Percentiles rank a stretch among this genome's conserved stretches.
Conservation (phyloP, 1,140 invertebrate species). For the Heliothis subflexa region DNA sequence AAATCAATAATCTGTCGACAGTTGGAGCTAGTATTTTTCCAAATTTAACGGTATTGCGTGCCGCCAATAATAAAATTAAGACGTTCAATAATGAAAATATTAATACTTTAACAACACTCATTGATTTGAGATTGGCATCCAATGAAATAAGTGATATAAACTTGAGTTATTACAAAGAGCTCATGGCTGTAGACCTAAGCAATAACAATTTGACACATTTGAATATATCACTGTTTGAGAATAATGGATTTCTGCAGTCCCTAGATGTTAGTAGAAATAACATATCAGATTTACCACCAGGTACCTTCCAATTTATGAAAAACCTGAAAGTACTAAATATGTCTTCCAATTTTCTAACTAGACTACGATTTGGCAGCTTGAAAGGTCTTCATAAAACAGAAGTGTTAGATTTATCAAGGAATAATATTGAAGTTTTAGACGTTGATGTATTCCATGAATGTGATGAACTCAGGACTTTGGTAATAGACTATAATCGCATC, state of each 20-base stretch:
- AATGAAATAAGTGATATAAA: conserved; percentile 66
- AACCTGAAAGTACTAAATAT: conserved; percentile 73
- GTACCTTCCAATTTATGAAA: conserved; percentile 70
- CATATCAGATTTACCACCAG: conserved; percentile 64
- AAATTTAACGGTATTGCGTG: conserved; percentile 62
- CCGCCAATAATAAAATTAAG: conserved; percentile 66
- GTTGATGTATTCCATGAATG: conserved; percentile 77
- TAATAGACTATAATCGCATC: conserved; percentile 75
- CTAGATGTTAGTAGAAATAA: conserved; percentile 72
- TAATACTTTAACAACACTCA: conserved; percentile 62
- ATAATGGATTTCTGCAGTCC: conserved; percentile 62
- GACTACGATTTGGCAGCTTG: conserved; percentile 70
- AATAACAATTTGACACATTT: conserved; percentile 64
- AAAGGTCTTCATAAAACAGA: conserved; percentile 69
- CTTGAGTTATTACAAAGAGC: conserved; percentile 64
- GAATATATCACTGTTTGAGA: conserved; percentile 60
- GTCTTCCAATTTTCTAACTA: conserved; percentile 67
- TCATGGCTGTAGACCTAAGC: conserved; percentile 67
- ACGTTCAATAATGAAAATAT: conserved; percentile 67
- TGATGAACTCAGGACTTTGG: conserved; percentile 62
- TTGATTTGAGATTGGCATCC: conserved; percentile 60
- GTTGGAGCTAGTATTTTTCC: conserved; percentile 52
- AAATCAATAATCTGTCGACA: conserved; percentile 57
- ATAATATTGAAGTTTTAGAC: conserved; percentile 65
- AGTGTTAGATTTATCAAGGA: conserved; percentile 72